Base-by-base conservation (phyloP, 2,113 vertebrate genomes). In the Alces alces region DNA sequence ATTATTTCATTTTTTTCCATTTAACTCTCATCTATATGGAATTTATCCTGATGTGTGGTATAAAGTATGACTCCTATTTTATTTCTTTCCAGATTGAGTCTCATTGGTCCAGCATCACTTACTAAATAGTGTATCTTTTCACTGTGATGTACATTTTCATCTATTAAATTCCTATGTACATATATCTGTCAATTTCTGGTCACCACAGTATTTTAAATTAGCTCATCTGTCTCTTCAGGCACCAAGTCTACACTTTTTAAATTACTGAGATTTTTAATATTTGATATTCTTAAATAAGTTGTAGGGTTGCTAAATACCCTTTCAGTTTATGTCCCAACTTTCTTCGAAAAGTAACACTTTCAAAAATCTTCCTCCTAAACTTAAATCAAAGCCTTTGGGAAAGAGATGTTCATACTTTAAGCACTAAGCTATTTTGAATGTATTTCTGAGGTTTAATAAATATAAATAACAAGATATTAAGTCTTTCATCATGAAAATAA, bases 321-420 rank as follows among this genome's bases (percentile, higher is more conserved):
- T 83, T 82, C 19, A 86, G 30, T 47, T 87, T 83, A 90, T 60
- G 28, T 50, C 76, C 27, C 16, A 17, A 88, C 58, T 16, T 95
- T 91, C 54, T 97, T 95, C n/a, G 95, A 54, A 73, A 98, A 88
- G n/a, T 55, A 92, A 13, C 1, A 66, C 43, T 83, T 96, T 84
- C 54, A 70, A 79, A 91, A 86, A 60, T 60, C 50, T 64, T 39
- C 80, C 66, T 95, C 64, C 76, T 50, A 16, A 96, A 64, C 64
- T 78, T 84, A 96, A 91, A 73, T 90, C 52, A 92, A 94, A 95
- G 90, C 17, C 23, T 94, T 66, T 55, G 27, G 52, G 16, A 52
- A 60, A 96, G 33, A 80, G 25, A 23, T 50, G 61, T 61, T 85
- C 43, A n/a, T 14, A 85, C 50, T 94, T 39, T 94, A 91, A 93